Evolutionary conservation across 2,888 invertebrate genomes (phyloP), one percentile per base, ranked within the genome.

Genomic region (Lordiphosa andalusiaca): DNA sequence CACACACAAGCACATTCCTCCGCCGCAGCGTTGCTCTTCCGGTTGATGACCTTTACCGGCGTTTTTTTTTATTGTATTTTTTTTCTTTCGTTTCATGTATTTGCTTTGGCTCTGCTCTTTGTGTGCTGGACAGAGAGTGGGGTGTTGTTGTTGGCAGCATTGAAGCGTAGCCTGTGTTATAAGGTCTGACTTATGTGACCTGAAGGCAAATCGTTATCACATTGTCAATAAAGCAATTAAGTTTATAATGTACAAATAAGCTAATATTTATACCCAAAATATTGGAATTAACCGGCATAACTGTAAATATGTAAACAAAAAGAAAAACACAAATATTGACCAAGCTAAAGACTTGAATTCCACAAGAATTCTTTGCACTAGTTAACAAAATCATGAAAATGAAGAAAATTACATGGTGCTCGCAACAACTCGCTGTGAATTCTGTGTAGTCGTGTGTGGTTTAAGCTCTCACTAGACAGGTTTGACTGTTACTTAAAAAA

Each of bases 41-140:
- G 86, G 86, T 87, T 87, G 87, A 86, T 86, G 88, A 87, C 86
- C 86, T 87, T 80, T 86, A 84, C 86, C 85, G 88, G 85, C 85
- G 73, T 84, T 85, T 75, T 71, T 80, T 58, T 82, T 71, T 80
- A 58, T 82, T 75, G 64, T 71, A 55, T 19, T 16, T 16, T 59
- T 73, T 60, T 67, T 65, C 54, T 55, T 40, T 65, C 42, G 51
- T 62, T 58, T 53, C 50, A 23, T 53, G 46, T 58, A 48, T 52
- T 54, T 46, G 63, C 35, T 35, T 21, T 47, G 37, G 12, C 48
- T 61, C 48, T 58, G 33, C 35, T 30, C 33, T 46, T 44, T 41
- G 36, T 41, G 36, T 41, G 47, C 60, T 60, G 67, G 40, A 50
- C 55, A 56, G 42, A 38, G 23, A 13, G 30, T 30, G 30, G 9